phyloP scores from a whole-genome alignment of 2,113 vertebrate genomes.

The Dipodomys stephensi region DNA sequence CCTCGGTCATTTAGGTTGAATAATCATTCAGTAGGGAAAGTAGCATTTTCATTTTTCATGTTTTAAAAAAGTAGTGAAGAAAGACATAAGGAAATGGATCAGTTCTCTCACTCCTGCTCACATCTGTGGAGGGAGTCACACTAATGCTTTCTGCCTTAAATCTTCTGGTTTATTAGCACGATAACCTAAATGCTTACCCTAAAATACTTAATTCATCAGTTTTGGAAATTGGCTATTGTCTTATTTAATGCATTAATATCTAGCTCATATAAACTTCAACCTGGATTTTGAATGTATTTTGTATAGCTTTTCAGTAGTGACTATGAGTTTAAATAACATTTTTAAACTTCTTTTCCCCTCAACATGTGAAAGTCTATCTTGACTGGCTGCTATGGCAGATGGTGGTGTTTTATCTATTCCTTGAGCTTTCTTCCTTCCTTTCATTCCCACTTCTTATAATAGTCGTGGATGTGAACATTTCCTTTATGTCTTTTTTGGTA shows the following conservation, averaged over 20 bases:
- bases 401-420: not conserved
- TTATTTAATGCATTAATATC: slow-evolving; percentile 2
- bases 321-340: not conserved
- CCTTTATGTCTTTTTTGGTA: not conserved
- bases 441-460: not conserved
- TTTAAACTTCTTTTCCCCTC: not conserved
- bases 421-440: slow-evolving; percentile 19
- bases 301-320: not conserved
- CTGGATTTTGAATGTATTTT: not conserved
- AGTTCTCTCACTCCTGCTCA: fast-evolving
- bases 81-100: not conserved
- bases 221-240: not conserved
- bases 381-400: not conserved
- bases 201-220: not conserved
- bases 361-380: not conserved
- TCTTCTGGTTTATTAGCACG: not conserved
- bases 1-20: not conserved
- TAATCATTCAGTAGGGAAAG: slow-evolving; percentile 2
- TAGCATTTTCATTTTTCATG: slow-evolving; percentile 20
- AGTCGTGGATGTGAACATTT: not conserved
- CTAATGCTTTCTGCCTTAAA: not conserved
- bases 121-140: not conserved
- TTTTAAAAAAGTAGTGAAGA: not conserved
- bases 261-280: not conserved
- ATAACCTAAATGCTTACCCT: not conserved